These are phyloP conservation scores for Phalloptychus januarius DNA, from an alignment of 2,797 vertebrate genomes.

Conservation along the genomic window DNA sequence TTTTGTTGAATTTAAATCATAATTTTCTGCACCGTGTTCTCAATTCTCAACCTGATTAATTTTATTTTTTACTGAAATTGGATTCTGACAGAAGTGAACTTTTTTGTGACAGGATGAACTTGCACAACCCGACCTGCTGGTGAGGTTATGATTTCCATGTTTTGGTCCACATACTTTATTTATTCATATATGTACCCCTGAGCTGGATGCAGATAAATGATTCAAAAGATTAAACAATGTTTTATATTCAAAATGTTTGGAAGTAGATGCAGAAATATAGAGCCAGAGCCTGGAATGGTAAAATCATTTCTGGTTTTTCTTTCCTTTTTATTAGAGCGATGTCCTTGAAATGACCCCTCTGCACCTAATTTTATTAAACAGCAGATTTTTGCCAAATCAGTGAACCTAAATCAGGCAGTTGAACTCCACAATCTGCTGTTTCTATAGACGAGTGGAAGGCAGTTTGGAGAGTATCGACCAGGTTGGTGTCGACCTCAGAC, in stretches of 20 bases:
- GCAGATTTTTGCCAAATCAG: constrained; percentile 71
- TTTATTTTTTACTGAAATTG: neutral
- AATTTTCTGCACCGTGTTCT: too few species aligned
- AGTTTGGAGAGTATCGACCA: constrained; percentile 34
- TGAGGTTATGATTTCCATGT: neutral
- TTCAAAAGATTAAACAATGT: neutral
- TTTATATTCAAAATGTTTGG: constrained; percentile 11
- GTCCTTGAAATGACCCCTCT: constrained; percentile 69
- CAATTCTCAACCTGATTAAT: too few species aligned
- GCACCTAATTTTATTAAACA: constrained; percentile 74
- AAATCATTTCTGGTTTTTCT: constrained; percentile 25
- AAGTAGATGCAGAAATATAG: constrained; percentile 15
- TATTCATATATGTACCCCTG: neutral
- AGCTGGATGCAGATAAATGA: constrained; percentile 12
- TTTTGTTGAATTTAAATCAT: neutral
- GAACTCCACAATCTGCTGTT: constrained; percentile 65
- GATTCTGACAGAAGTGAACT: neutral
- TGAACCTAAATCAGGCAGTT: constrained; percentile 73
- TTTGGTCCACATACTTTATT: neutral
- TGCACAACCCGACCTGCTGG: neutral
- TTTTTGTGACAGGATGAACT: neutral
- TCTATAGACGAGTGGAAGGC: constrained; percentile 15
- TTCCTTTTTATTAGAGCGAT: constrained; percentile 42
- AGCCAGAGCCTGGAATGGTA: neutral
- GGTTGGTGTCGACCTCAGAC: constrained; percentile 43